A percentile compares a stretch with the other conserved stretches of the same genome.
Evolutionary conservation across 2,113 vertebrate species (phyloP).

Genomic region (Porphyrio hochstetteri): DNA sequence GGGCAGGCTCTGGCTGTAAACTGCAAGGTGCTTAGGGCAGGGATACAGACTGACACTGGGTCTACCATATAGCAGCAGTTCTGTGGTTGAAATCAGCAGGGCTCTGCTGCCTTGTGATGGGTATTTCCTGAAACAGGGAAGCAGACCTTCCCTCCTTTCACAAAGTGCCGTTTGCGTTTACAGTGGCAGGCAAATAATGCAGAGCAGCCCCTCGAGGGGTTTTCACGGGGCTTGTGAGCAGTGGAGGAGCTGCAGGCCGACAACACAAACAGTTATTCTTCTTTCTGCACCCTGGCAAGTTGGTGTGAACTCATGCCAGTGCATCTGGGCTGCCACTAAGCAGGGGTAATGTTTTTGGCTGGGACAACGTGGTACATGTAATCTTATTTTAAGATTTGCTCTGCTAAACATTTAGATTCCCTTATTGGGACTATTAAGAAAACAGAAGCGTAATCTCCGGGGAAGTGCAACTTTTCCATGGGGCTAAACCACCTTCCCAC

Average conservation of each 20-base stretch:
- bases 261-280: neutral
- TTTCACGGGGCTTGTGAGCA: neutral
- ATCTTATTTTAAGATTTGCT: neutral
- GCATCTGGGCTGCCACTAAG: neutral
- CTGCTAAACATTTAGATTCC: neutral
- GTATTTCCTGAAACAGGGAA: neutral
- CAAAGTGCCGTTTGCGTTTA: neutral
- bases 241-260: neutral
- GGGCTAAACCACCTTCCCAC: neutral
- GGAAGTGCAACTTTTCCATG: neutral
- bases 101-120: neutral
- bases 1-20: neutral
- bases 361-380: neutral
- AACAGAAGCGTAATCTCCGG: slow-evolving; percentile 10
- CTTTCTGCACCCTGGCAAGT: neutral
- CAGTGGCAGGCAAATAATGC: neutral
- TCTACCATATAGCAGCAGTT: neutral
- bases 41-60: neutral
- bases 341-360: neutral
- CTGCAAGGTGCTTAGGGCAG: neutral
- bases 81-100: neutral
- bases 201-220: neutral
- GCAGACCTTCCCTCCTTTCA: neutral
- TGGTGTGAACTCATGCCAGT: neutral
- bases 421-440: neutral